A percentile compares a stretch with the other conserved stretches of the same genome.
Evolutionary conservation across 1,140 invertebrate species (phyloP).

Genomic region (Lepidurus apus): DNA sequence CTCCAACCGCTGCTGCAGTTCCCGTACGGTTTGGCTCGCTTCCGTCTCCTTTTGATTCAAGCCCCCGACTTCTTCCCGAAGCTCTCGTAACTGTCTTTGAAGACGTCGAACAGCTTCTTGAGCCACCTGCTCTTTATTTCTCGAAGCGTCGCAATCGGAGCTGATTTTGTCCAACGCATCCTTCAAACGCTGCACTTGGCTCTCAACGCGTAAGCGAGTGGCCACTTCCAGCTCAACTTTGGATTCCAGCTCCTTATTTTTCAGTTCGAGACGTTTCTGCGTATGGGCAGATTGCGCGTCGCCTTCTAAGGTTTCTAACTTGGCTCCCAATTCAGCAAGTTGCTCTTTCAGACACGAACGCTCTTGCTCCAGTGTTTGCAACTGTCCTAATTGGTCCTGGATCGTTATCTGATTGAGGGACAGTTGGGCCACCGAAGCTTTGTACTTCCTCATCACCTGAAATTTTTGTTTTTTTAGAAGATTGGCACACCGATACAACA

Average conservation of each 20-base stretch:
- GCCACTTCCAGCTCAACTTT: conserved; percentile 71
- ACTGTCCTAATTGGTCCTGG: conserved; percentile 71
- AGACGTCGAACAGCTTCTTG: conserved; percentile 69
- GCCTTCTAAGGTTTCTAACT: conserved; percentile 70
- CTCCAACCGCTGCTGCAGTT: conserved; percentile 63
- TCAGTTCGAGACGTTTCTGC: conserved; percentile 62
- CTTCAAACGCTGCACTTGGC: conserved; percentile 70
- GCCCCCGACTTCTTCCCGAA: conserved; percentile 62
- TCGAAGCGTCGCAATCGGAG: conserved; percentile 62
- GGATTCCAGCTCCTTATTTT: conserved; percentile 80
- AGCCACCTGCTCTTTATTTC: conserved; percentile 63
- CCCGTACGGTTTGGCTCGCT: conserved; percentile 58
- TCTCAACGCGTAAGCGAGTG: conserved; percentile 44
- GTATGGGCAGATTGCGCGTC: conserved; percentile 70
- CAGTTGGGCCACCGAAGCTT: conserved; percentile 75
- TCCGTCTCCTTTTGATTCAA: conserved; percentile 64
- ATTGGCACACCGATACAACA: not conserved
- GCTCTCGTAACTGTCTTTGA: conserved; percentile 61
- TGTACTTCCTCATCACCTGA: conserved; percentile 84
- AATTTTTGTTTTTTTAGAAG: conserved; percentile 27
- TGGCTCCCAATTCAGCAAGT: conserved; percentile 64
- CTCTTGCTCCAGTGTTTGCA: conserved; percentile 71
- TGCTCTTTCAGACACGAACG: conserved; percentile 68
- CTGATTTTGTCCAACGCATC: conserved; percentile 75
- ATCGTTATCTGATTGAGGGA: conserved; percentile 74